These are phyloP conservation scores for Gambelia wislizenii DNA, from an alignment of 2,797 vertebrate species.

Conservation along the genomic window DNA sequence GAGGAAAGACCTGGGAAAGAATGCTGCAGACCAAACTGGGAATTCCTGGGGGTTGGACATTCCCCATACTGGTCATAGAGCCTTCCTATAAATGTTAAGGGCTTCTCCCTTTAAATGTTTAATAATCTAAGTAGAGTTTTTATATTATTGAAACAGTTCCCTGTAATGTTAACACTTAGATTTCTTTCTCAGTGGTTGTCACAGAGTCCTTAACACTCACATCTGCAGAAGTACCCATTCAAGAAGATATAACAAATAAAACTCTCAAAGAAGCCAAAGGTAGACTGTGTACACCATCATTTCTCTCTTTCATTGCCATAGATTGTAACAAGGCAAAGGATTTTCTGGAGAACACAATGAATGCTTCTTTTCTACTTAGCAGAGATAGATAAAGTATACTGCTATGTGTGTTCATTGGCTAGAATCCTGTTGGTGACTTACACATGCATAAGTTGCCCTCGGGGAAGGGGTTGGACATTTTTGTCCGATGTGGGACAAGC, in stretches of 20 bases:
- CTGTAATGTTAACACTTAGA: background rate
- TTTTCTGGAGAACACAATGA: background rate
- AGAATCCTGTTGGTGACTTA: too few species aligned
- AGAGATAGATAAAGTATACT: slow-evolving; percentile 1
- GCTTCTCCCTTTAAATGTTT: background rate
- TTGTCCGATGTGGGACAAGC: too few species aligned
- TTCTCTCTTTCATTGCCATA: slow-evolving; percentile 5
- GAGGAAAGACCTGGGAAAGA: background rate
- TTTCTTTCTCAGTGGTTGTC: slow-evolving; percentile 59
- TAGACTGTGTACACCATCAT: slow-evolving; percentile 46
- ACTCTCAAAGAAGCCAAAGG: slow-evolving; percentile 83
- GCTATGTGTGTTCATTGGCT: background rate
- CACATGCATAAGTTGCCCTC: too few species aligned
- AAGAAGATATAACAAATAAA: slow-evolving; percentile 75
- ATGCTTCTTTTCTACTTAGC: background rate
- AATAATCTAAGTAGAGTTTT: background rate
- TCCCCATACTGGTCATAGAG: background rate
- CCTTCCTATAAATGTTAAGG: background rate
- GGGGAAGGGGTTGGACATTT: too few species aligned
- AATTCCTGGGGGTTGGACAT: background rate
- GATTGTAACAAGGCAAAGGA: background rate
- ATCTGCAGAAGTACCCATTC: slow-evolving; percentile 73
- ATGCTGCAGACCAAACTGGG: background rate
- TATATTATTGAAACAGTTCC: background rate
- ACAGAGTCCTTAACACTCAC: slow-evolving; percentile 72